phyloP scores from a whole-genome alignment of 2,888 invertebrate genomes.

The Drosophila meridiana region DNA sequence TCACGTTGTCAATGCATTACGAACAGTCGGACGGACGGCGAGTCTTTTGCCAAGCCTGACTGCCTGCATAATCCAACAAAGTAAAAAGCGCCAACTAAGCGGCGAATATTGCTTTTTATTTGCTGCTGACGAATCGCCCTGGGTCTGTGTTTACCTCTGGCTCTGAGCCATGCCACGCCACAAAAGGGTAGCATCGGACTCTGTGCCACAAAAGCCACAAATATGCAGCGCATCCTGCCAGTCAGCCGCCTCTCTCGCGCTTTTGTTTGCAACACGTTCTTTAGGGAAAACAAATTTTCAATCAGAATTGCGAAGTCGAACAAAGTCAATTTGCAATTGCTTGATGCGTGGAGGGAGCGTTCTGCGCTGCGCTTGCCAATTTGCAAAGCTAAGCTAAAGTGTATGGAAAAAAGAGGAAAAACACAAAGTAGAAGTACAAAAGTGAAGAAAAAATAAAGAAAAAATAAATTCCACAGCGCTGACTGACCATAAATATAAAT shows the following conservation, averaged over 20 bases:
- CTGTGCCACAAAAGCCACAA: slow-evolving; percentile 54
- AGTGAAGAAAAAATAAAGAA: background rate
- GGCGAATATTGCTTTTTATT: slow-evolving; percentile 66
- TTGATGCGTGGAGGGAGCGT: slow-evolving; percentile 2
- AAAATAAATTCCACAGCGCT: slow-evolving; percentile 38
- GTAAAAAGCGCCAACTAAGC: slow-evolving; percentile 78
- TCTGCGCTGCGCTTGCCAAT: slow-evolving; percentile 44
- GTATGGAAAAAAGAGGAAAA: slow-evolving; percentile 7
- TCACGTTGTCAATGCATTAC: slow-evolving; percentile 42
- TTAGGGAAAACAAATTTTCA: slow-evolving; percentile 77
- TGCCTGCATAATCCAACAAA: slow-evolving; percentile 64
- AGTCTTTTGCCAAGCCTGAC: slow-evolving; percentile 19
- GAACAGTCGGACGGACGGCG: slow-evolving; percentile 9
- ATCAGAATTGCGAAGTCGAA: slow-evolving; percentile 60
- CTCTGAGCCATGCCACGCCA: slow-evolving; percentile 29
- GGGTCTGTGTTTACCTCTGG: background rate
- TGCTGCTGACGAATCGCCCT: slow-evolving; percentile 67
- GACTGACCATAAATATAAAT: slow-evolving; percentile 49
- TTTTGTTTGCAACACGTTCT: slow-evolving; percentile 64
- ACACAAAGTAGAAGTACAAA: slow-evolving; percentile 2
- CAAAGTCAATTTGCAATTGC: slow-evolving; percentile 56
- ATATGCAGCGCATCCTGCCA: slow-evolving; percentile 62
- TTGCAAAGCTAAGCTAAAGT: slow-evolving; percentile 68
- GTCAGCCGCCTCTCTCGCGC: slow-evolving; percentile 20
- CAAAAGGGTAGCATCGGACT: slow-evolving; percentile 42